phyloP scores from a whole-genome alignment of 2,888 invertebrate genomes.

The Andrena bicolor region DNA sequence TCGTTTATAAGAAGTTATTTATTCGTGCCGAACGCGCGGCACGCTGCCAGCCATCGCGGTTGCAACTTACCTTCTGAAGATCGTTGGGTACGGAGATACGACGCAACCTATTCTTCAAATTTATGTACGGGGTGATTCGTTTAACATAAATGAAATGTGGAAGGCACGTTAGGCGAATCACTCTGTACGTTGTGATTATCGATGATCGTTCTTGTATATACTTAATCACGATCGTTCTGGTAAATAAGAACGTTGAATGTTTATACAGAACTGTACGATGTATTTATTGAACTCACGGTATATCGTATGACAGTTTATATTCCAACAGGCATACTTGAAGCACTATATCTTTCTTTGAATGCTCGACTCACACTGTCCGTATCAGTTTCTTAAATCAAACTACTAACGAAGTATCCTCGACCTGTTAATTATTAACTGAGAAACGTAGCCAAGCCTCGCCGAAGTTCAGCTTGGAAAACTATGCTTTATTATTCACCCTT shows the following conservation, averaged over 20 bases:
- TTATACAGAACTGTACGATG: constrained; percentile 55
- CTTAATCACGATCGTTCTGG: constrained; percentile 55
- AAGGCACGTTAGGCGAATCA: background rate
- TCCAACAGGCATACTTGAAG: constrained; percentile 28
- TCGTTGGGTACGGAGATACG: constrained; percentile 4
- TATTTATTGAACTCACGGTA: constrained; percentile 58
- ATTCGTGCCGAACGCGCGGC: constrained; percentile 54
- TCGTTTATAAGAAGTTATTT: constrained; percentile 58
- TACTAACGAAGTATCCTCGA: constrained; percentile 19
- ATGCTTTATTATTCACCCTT: background rate
- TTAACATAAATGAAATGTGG: background rate
- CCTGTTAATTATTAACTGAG: background rate
- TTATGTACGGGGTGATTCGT: background rate
- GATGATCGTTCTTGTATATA: constrained; percentile 65
- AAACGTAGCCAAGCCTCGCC: background rate
- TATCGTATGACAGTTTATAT: constrained; percentile 47
- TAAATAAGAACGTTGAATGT: constrained; percentile 45
- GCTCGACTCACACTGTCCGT: constrained; percentile 24
- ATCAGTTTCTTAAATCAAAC: constrained; percentile 17
- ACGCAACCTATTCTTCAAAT: constrained; percentile 29
- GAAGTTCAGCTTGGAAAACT: background rate
- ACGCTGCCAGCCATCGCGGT: constrained; percentile 61
- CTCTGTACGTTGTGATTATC: constrained; percentile 24
- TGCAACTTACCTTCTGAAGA: constrained; percentile 32
- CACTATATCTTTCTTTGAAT: constrained; percentile 28